Base-by-base conservation (phyloP, 64 coral and sea anemone genomes). In the Montipora foliosa region DNA sequence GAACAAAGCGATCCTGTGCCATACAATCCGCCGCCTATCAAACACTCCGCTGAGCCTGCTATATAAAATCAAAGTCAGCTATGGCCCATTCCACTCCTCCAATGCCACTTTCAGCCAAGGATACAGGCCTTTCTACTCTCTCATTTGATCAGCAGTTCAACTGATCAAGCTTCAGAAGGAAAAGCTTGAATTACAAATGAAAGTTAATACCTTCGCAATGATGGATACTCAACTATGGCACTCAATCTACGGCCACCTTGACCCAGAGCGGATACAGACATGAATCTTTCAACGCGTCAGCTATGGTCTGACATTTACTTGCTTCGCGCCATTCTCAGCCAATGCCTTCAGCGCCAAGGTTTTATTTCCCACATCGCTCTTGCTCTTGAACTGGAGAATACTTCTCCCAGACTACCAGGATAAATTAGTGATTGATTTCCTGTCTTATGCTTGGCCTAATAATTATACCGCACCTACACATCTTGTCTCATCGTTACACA, bases 91-190 rank as follows among this genome's bases (percentile, higher is more conserved):
- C 76, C 49, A 17, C 46, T 78, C 45, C 76, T 5, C 47, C 76
- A 49, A 14, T 46, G 29, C 76, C 76, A 48, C 44, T 49, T 49
- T 15, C 46, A 13, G 45, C 45, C 45, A 19, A 48, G 14, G 47
- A 49, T 49, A 4, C 44, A 37, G 25, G 22, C 4, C 11, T 37
- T 45, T 13, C 74, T 76, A 46, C 74, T 76, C 74, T 76, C 3
- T 76, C 85, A 8, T 88, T 88, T 5, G 44, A 69, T 17, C 85
- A 88, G 69, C 45, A 88, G 49, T 88, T 25, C 45, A 88, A 52
- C 69, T 75, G 6, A 50, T 25, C 14, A 88, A 75, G 51, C 67
- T 74, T 1, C 66, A 87, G 11, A 87, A 87, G 70, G 84, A 87
- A 12, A 87, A 87, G 49, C 67, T 88, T 10, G 44, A 75, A 17